Percentiles rank a stretch among this genome's conserved stretches.
Conservation (phyloP, 2,113 vertebrate species). For the Calidris pugnax region DNA sequence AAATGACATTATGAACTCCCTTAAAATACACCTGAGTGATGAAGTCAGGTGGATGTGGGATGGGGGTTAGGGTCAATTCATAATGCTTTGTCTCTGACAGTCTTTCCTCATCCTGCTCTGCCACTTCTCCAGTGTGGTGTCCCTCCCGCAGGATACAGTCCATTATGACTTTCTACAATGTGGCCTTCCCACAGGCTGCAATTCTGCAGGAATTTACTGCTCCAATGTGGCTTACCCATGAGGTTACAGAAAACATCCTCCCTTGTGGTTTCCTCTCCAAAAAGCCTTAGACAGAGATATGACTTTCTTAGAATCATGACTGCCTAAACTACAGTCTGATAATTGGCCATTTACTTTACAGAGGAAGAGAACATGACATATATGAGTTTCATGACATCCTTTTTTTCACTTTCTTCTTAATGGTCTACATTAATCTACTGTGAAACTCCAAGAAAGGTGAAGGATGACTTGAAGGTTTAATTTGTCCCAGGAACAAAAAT, state of each 20-base stretch:
- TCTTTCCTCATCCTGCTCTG: not conserved
- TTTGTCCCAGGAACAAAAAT: not conserved
- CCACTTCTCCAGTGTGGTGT: not conserved
- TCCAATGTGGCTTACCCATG: not conserved
- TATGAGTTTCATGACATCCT: not conserved
- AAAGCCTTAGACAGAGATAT: not conserved
- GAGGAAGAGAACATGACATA: not conserved
- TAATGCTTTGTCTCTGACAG: not conserved
- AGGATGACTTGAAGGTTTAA: not conserved
- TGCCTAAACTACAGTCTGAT: not conserved
- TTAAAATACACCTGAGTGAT: not conserved
- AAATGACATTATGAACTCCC: not conserved
- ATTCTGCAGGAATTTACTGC: not conserved
- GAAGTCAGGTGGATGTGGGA: not conserved
- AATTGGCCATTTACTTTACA: not conserved
- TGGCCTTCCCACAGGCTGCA: not conserved
- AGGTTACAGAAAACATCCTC: not conserved
- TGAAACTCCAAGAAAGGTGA: not conserved
- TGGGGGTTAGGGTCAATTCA: not conserved
- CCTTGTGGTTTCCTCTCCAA: not conserved
- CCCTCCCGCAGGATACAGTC: not conserved
- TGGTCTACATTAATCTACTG: not conserved
- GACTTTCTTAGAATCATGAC: not conserved
- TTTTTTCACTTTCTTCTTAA: not conserved
- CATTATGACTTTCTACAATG: rapidly evolving